Conservation (phyloP, 2,888 invertebrate genomes). For the Drosophila planitibia region DNA sequence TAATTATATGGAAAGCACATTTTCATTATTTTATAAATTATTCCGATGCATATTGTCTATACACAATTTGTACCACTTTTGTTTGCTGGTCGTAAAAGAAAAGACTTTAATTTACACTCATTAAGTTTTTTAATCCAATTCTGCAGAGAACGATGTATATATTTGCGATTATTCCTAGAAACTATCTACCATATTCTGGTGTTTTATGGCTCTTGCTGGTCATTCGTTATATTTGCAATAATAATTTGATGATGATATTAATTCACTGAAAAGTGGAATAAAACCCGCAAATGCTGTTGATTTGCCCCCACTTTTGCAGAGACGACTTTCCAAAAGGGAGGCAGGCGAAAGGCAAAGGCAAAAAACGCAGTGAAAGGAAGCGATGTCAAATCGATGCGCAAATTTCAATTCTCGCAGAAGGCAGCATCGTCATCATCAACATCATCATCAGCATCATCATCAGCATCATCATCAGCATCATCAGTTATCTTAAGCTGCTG, state of each 20-base stretch:
- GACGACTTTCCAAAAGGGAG: conserved; percentile 54
- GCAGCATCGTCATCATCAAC: conserved; percentile 16
- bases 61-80: neutral
- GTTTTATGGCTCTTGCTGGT: conserved; percentile 5
- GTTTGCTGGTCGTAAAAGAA: neutral
- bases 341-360: conserved; percentile 4
- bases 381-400: conserved; percentile 60
- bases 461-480: conserved; percentile 19
- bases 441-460: conserved; percentile 22
- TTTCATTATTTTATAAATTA: neutral
- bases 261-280: conserved; percentile 39
- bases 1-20: neutral
- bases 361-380: conserved; percentile 23
- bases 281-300: conserved; percentile 36
- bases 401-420: conserved; percentile 58
- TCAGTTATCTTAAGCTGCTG: conserved; percentile 67
- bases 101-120: neutral
- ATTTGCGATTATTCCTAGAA: neutral
- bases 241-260: conserved; percentile 67
- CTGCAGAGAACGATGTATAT: neutral
- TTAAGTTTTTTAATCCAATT: neutral
- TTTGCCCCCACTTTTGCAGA: conserved; percentile 64
- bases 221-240: conserved; percentile 75
- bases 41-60: neutral
- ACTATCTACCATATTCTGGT: neutral